A percentile compares a stretch with the other conserved stretches of the same genome.
These are phyloP conservation scores for Marmota flaviventris DNA, from an alignment of 2,113 vertebrate genomes.

Conservation along the genomic window DNA sequence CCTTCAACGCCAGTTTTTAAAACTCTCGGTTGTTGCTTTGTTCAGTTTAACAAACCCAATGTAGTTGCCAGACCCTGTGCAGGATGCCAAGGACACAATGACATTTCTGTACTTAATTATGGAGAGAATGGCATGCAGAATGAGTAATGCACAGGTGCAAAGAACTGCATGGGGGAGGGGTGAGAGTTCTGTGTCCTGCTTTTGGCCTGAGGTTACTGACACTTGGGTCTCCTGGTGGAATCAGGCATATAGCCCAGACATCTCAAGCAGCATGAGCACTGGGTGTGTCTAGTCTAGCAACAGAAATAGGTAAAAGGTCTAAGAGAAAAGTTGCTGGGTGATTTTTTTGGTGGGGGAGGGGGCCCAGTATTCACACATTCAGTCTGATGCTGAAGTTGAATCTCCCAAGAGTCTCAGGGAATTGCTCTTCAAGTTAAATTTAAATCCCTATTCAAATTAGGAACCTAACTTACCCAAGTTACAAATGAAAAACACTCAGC, in stretches of 20 bases:
- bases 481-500: neutral
- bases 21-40: neutral
- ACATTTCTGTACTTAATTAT: conserved; percentile 70
- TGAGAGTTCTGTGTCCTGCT: neutral
- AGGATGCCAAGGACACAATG: conserved; percentile 58
- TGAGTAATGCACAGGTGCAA: conserved; percentile 59
- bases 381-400: neutral
- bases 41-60: conserved; percentile 3
- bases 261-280: neutral
- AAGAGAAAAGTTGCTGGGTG: neutral
- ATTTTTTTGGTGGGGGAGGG: neutral
- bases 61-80: conserved; percentile 20
- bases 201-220: neutral
- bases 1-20: neutral
- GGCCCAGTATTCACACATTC: neutral
- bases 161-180: accelerated
- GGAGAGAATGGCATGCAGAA: conserved; percentile 29
- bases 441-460: neutral
- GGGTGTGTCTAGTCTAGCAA: neutral
- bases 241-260: neutral
- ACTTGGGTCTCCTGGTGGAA: neutral
- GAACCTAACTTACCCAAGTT: neutral
- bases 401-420: neutral
- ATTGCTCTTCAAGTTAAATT: neutral
- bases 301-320: neutral